A percentile compares a stretch with the other conserved stretches of the same genome.
phyloP scores from a whole-genome alignment of 1,140 invertebrate genomes.

The Bombus turneri region DNA sequence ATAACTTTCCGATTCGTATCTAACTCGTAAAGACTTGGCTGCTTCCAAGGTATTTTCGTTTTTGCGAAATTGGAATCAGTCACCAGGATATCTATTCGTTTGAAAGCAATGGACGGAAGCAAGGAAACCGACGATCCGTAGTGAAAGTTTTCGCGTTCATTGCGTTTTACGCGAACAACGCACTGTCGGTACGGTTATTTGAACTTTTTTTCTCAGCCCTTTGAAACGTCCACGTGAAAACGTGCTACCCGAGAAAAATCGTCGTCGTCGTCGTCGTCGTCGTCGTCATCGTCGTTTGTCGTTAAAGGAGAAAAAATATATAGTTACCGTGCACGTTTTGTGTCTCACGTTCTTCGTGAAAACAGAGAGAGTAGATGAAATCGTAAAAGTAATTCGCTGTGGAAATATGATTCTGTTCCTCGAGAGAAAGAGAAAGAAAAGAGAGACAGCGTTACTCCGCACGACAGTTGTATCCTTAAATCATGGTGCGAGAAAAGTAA shows the following conservation, averaged over 20 bases:
- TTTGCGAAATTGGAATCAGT: not conserved
- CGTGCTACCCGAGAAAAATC: not conserved
- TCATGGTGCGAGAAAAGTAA: slow-evolving; percentile 14
- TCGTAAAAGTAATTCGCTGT: not conserved
- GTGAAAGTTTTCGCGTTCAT: not conserved
- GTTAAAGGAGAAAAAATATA: not conserved
- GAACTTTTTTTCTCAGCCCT: not conserved
- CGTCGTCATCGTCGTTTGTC: not conserved
- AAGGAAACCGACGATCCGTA: not conserved
- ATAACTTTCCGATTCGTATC: not conserved
- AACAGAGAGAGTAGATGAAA: not conserved
- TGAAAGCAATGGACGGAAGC: too few relatives aligned
- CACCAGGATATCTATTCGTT: not conserved
- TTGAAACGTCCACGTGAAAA: not conserved
- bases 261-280: not conserved
- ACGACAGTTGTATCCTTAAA: not conserved
- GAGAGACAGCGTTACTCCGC: not conserved
- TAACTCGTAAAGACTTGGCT: not conserved
- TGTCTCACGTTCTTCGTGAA: not conserved
- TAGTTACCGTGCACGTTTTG: not conserved
- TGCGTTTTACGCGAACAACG: not conserved
- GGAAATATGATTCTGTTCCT: slow-evolving; percentile 8
- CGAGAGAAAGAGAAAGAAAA: not conserved
- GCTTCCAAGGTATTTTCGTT: not conserved
- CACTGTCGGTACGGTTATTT: not conserved